Conservation (phyloP, 1,140 invertebrate genomes). For the Lasaia peninsularis region DNA sequence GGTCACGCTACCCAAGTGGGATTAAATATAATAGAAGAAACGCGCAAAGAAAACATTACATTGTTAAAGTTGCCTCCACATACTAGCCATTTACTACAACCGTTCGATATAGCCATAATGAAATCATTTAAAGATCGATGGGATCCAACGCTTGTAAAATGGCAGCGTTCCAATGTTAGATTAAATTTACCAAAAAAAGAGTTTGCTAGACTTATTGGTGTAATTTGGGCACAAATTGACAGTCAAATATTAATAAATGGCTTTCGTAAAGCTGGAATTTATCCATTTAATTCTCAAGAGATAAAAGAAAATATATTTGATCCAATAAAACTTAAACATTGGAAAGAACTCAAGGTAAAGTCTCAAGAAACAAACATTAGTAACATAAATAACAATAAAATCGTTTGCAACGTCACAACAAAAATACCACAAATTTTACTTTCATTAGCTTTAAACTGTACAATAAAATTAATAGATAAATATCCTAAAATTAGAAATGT, state of each 20-base stretch:
- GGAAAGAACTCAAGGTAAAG: constrained; percentile 20
- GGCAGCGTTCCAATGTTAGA: constrained; percentile 34
- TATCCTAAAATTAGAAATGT: no score
- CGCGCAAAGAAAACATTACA: constrained; percentile 28
- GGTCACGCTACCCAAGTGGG: constrained; percentile 31
- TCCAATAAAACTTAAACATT: constrained; percentile 20
- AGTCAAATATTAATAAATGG: constrained; percentile 26
- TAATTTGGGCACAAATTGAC: constrained; percentile 27
- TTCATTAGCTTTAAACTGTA: no score
- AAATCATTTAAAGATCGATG: constrained; percentile 39
- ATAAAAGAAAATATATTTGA: constrained; percentile 22
- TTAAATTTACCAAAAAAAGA: constrained; percentile 28
- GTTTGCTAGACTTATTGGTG: constrained; percentile 23
- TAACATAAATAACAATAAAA: no score
- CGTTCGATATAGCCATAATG: constrained; percentile 37
- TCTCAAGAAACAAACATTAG: no score
- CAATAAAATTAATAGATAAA: no score
- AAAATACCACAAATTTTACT: no score
- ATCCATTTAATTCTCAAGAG: constrained; percentile 16
- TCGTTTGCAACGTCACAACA: no score
- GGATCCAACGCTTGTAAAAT: constrained; percentile 29
- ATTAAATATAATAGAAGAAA: constrained; percentile 31
- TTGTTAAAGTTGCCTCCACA: constrained; percentile 40
- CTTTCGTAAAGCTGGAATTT: constrained; percentile 40
- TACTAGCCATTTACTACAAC: constrained; percentile 40